Evolutionary conservation across 1,140 invertebrate genomes (phyloP).

Genomic region (Drosophila auraria): DNA sequence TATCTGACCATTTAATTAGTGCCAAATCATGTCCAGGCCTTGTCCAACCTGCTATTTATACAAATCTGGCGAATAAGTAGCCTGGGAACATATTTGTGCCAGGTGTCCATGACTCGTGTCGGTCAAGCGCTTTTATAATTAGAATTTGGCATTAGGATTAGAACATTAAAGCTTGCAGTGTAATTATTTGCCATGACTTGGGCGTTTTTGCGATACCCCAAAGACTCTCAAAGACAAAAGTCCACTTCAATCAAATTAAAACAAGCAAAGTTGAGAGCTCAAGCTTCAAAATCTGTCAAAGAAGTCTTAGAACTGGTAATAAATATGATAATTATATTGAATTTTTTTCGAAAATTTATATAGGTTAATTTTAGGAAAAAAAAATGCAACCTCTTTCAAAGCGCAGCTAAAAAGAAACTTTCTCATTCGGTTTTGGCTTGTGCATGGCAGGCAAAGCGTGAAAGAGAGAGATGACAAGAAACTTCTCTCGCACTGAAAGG

Average conservation of each 20-base stretch:
- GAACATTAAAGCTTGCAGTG: conserved; percentile 18
- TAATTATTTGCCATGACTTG: conserved; percentile 34
- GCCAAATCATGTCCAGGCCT: conserved; percentile 35
- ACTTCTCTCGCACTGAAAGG: too few species aligned
- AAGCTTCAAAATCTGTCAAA: neutral
- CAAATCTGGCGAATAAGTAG: conserved; percentile 15
- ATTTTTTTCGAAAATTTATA: too few species aligned
- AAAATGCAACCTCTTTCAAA: too few species aligned
- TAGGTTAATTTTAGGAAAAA: too few species aligned
- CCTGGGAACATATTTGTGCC: conserved; percentile 4
- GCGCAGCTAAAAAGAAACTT: too few species aligned
- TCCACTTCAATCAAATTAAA: conserved; percentile 3
- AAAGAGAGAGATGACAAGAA: too few species aligned
- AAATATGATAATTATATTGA: conserved; percentile 1
- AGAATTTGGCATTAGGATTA: conserved; percentile 31
- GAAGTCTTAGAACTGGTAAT: neutral
- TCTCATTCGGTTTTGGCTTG: too few species aligned
- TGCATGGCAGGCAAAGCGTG: too few species aligned
- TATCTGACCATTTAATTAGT: conserved; percentile 20
- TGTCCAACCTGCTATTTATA: conserved; percentile 21
- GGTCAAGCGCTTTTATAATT: conserved; percentile 42
- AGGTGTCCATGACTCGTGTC: conserved; percentile 27
- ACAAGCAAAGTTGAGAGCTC: neutral
- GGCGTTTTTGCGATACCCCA: neutral
- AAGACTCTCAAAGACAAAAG: neutral